Percentiles rank a stretch among this genome's conserved stretches.
These are phyloP conservation scores for Tipula unca DNA, from an alignment of 2,888 invertebrate genomes.

Conservation along the genomic window DNA sequence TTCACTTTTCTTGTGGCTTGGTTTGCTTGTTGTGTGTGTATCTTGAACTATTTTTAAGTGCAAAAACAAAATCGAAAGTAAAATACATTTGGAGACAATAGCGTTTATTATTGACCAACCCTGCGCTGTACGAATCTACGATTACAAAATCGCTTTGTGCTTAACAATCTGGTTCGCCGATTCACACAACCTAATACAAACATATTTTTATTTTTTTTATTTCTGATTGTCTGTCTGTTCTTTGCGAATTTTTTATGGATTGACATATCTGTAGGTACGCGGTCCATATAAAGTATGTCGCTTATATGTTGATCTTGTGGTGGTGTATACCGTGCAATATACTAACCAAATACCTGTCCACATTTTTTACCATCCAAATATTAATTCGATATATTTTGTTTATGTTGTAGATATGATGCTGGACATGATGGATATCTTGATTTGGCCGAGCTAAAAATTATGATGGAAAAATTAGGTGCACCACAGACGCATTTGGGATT, in stretches of 20 bases:
- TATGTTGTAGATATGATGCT: conserved; percentile 66
- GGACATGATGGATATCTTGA: conserved; percentile 84
- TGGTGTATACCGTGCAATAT: too few relatives aligned
- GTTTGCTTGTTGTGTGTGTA: background rate
- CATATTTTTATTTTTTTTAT: background rate
- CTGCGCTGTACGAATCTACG: background rate
- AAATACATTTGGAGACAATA: background rate
- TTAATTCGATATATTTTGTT: background rate
- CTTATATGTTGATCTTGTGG: background rate
- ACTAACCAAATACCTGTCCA: background rate
- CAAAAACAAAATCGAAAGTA: background rate
- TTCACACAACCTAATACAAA: background rate
- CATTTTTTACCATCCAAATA: background rate
- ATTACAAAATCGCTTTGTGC: background rate
- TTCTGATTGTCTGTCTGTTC: background rate
- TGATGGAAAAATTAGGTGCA: conserved; percentile 94
- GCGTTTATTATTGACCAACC: background rate
- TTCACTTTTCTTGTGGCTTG: background rate
- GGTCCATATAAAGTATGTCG: background rate
- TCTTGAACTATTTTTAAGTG: background rate
- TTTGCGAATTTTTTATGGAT: background rate
- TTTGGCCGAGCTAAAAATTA: conserved; percentile 80
- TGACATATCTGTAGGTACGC: background rate
- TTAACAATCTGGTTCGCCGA: background rate
- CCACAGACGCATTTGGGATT: conserved; percentile 93